A percentile compares a stretch with the other conserved stretches of the same genome.
Conservation (phyloP, 2,113 vertebrate species). For the Siniperca chuatsi region DNA sequence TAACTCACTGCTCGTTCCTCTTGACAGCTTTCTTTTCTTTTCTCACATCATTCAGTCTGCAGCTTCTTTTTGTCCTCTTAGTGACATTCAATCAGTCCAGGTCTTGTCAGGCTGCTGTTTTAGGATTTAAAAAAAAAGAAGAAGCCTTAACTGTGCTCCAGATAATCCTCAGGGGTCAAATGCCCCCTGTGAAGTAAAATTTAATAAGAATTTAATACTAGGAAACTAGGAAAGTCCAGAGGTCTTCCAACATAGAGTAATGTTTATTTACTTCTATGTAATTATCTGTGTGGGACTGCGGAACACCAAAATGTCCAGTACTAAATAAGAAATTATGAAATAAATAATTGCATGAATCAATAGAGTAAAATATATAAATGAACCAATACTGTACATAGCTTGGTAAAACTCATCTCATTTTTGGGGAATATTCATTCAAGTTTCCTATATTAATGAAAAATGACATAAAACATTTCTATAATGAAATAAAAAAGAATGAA, state of each 20-base stretch:
- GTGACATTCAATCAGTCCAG: conserved; percentile 27
- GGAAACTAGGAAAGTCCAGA: conserved; percentile 27
- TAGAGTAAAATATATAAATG: conserved; percentile 5
- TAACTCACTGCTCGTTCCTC: neutral
- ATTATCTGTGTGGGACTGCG: neutral
- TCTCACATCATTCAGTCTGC: neutral
- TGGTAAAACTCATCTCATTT: neutral
- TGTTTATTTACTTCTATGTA: conserved; percentile 29
- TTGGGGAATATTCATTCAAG: neutral
- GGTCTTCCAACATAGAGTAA: conserved; percentile 34
- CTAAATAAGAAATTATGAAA: neutral
- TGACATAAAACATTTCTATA: neutral
- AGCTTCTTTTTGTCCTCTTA: neutral
- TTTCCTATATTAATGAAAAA: neutral
- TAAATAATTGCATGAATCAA: neutral
- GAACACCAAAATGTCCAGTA: conserved; percentile 29
- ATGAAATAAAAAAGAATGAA: too few species aligned
- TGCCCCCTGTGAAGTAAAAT: neutral
- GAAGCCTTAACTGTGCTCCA: neutral
- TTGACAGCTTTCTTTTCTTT: neutral
- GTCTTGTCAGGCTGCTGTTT: conserved; percentile 25
- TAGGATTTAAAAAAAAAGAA: neutral
- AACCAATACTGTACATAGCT: neutral
- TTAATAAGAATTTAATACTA: neutral
- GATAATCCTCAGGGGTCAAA: neutral